Evolutionary conservation across 2,113 vertebrate genomes (phyloP).

Genomic region (Myrmophylax atrothorax): DNA sequence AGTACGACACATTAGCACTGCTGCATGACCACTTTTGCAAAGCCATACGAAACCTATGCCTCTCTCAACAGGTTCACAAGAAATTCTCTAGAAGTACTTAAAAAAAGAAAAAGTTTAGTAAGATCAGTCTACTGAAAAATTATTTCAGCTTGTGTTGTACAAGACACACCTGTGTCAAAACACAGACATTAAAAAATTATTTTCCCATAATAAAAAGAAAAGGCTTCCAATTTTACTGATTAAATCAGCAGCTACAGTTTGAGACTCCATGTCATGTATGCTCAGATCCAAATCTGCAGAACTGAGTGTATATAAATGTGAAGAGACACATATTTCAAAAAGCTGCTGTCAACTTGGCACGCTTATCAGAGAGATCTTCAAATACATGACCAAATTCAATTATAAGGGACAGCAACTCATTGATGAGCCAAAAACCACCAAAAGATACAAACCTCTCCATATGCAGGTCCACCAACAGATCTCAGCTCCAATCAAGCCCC

Average conservation of each 20-base stretch:
- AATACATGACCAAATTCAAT: neutral
- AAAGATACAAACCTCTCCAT: neutral
- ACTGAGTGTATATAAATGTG: fast-evolving
- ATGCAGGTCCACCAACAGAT: neutral
- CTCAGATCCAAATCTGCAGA: neutral
- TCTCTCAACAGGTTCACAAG: neutral
- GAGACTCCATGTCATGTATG: neutral
- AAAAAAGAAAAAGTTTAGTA: neutral
- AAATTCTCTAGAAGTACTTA: neutral
- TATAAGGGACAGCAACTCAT: neutral
- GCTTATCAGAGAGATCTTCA: neutral
- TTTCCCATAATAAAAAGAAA: neutral
- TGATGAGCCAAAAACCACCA: neutral
- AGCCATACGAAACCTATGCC: neutral
- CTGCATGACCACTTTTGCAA: neutral
- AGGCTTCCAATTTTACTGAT: neutral
- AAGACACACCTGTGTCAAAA: neutral
- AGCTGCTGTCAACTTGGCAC: neutral
- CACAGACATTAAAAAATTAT: neutral
- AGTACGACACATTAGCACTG: neutral
- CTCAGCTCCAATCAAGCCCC: neutral
- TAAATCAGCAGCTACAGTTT: neutral
- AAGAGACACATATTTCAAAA: neutral
- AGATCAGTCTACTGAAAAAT: neutral
- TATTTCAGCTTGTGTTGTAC: neutral